phyloP scores from a whole-genome alignment of 2,888 invertebrate species.

The Tortricodes alternella region DNA sequence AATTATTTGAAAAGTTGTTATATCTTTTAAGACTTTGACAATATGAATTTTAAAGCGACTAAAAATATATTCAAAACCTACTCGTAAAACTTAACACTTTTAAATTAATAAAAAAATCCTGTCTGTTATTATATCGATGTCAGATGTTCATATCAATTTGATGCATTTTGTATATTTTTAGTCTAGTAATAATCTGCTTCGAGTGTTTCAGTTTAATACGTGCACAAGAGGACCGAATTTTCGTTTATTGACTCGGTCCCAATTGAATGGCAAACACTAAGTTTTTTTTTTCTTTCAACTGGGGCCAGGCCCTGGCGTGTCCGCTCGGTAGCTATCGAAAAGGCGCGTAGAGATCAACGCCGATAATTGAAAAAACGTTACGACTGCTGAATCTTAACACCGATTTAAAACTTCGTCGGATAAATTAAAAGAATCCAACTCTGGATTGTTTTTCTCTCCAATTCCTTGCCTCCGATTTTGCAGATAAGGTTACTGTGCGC shows the following conservation, averaged over 20 bases:
- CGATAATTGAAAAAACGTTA: constrained; percentile 76
- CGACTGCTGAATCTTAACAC: constrained; percentile 77
- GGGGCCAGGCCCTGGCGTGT: constrained; percentile 51
- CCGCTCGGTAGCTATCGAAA: constrained; percentile 69
- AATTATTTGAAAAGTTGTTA: no score
- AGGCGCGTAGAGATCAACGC: constrained; percentile 68
- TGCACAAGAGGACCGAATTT: not conserved
- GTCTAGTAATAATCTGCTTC: no score
- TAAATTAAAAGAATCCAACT: constrained; percentile 77
- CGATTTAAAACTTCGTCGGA: constrained; percentile 77
- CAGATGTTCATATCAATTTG: no score
- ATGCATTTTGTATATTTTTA: no score
- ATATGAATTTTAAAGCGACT: no score
- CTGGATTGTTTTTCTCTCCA: constrained; percentile 68
- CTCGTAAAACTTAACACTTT: no score
- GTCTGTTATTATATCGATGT: no score
- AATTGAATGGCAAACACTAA: constrained; percentile 38
- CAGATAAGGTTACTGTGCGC: constrained; percentile 71
- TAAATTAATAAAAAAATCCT: no score
- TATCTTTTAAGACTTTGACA: no score
- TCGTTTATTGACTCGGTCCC: not conserved
- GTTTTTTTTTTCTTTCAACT: constrained; percentile 43
- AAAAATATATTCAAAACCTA: no score
- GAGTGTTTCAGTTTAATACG: not conserved
- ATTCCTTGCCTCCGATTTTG: constrained; percentile 60